Evolutionary conservation across 2,797 vertebrate species (phyloP).

Genomic region (Thripadectes ignobilis): DNA sequence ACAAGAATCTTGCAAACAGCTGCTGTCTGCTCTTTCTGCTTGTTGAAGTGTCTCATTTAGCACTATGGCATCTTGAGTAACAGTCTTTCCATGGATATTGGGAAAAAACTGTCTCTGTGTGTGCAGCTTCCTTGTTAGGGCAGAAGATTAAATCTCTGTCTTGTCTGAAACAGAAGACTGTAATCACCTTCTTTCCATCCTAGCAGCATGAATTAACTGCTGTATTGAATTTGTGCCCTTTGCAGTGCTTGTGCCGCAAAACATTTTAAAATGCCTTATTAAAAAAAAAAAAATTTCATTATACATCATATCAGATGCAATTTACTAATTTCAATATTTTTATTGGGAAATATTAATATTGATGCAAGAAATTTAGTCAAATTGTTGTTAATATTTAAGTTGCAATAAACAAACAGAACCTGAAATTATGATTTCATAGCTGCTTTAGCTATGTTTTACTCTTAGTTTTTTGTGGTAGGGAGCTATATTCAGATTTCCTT

Average conservation of each 20-base stretch:
- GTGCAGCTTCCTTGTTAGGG: background rate
- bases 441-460: background rate
- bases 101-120: background rate
- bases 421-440: background rate
- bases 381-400: background rate
- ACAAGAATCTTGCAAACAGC: background rate
- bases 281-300: background rate
- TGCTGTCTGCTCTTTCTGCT: background rate
- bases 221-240: background rate
- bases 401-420: background rate
- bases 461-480: background rate
- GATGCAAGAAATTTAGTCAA: background rate
- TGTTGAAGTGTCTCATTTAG: background rate
- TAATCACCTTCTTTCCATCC: background rate
- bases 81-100: background rate
- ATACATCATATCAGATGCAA: background rate
- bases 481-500: background rate
- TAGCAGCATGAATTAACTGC: background rate
- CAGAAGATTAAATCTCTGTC: background rate
- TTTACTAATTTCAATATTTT: background rate
- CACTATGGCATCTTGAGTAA: background rate
- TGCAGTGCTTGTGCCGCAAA: background rate
- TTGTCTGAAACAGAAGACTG: background rate
- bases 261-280: background rate
- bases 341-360: background rate